Conservation (phyloP, 2,113 vertebrate genomes). For the Notarius lentiginosus region DNA sequence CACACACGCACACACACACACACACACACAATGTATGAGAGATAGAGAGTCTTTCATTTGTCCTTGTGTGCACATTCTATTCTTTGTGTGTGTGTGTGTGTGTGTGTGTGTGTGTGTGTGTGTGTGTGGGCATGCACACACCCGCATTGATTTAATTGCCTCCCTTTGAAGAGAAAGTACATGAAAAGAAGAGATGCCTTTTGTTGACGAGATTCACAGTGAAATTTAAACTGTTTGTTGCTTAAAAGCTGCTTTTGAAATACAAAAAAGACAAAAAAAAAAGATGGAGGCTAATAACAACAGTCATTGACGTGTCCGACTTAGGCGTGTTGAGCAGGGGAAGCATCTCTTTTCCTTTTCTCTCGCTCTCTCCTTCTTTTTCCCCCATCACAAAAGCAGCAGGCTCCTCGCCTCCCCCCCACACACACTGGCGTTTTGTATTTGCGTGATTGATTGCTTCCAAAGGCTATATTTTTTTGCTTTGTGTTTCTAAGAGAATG, state of each 20-base stretch:
- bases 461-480: slow-evolving; percentile 59
- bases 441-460: slow-evolving; percentile 61
- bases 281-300: slow-evolving; percentile 60
- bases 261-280: slow-evolving; percentile 63
- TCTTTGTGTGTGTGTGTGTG: slow-evolving; percentile 17
- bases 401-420: slow-evolving; percentile 38
- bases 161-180: slow-evolving; percentile 51
- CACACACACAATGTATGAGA: not conserved
- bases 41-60: slow-evolving; percentile 9
- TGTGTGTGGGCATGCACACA: slow-evolving; percentile 29
- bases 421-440: slow-evolving; percentile 52
- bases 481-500: slow-evolving; percentile 56
- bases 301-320: slow-evolving; percentile 54
- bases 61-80: not conserved
- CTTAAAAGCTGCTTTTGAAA: slow-evolving; percentile 69
- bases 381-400: slow-evolving; percentile 53
- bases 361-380: slow-evolving; percentile 10
- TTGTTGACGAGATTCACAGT: slow-evolving; percentile 52
- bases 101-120: slow-evolving; percentile 25
- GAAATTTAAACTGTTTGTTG: slow-evolving; percentile 65
- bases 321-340: slow-evolving; percentile 49
- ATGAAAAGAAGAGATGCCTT: slow-evolving; percentile 44
- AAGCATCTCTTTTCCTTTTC: slow-evolving; percentile 27
- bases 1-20: slow-evolving; percentile 25
- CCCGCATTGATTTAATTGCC: slow-evolving; percentile 56